phyloP scores from a whole-genome alignment of 2,797 vertebrate genomes.

The Danionella dracula region DNA sequence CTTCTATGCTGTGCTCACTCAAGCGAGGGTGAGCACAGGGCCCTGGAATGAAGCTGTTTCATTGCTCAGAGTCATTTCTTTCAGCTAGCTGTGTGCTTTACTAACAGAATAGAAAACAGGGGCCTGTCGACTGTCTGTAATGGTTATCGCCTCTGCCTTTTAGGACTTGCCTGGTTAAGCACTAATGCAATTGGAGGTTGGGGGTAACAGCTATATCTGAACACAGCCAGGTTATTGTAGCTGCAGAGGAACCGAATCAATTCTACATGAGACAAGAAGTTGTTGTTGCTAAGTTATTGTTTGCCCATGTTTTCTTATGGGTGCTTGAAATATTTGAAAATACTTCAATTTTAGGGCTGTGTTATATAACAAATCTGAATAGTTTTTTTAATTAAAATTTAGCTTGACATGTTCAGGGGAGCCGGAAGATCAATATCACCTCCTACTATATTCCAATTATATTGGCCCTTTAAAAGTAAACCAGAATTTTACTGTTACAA shows the following conservation, averaged over 20 bases:
- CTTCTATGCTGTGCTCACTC: constrained; percentile 36
- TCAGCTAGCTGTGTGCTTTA: constrained; percentile 30
- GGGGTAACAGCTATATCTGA: constrained; percentile 28
- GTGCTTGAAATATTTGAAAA: too few relatives aligned
- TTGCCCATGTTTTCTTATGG: too few relatives aligned
- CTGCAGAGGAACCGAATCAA: constrained; percentile 4
- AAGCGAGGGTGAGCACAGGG: constrained; percentile 30
- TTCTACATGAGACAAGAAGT: constrained; percentile 6
- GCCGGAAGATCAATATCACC: too few relatives aligned
- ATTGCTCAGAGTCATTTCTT: constrained; percentile 32
- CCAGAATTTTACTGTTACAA: too few relatives aligned
- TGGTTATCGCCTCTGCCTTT: constrained; percentile 37
- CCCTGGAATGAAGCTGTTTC: constrained; percentile 42
- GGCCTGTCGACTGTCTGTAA: constrained; percentile 40
- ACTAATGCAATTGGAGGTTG: constrained; percentile 42
- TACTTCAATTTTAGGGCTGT: too few relatives aligned
- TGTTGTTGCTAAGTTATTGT: too few relatives aligned
- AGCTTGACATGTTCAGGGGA: too few relatives aligned
- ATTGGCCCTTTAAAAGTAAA: too few relatives aligned
- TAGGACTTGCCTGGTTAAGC: constrained; percentile 44
- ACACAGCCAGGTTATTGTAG: constrained; percentile 13
- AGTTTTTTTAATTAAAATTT: too few relatives aligned
- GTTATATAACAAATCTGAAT: too few relatives aligned
- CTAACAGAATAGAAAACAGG: constrained; percentile 42
- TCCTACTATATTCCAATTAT: too few relatives aligned